Evolutionary conservation across 2,888 invertebrate species (phyloP).

Genomic region (Phytoseiulus persimilis): DNA sequence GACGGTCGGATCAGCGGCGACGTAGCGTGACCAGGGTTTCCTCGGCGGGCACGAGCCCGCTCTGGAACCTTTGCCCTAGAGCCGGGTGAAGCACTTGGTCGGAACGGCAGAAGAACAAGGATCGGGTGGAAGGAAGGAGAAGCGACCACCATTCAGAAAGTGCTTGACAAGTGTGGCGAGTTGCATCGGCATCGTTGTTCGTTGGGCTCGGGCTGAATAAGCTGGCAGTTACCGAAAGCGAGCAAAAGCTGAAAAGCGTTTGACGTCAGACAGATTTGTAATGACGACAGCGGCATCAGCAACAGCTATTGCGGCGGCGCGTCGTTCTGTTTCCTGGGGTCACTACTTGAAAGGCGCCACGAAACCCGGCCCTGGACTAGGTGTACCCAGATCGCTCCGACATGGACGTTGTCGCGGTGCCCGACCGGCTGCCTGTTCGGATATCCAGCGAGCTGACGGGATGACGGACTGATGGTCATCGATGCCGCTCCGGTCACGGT

Average conservation of each 20-base stretch:
- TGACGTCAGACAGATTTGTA: conserved; percentile 5
- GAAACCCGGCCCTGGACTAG: neutral
- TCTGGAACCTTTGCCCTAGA: neutral
- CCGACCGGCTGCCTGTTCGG: neutral
- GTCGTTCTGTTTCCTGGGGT: neutral
- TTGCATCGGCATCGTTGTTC: neutral
- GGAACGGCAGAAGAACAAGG: neutral
- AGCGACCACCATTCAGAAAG: neutral
- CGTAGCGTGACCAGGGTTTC: neutral
- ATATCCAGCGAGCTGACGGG: neutral
- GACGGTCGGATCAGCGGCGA: neutral
- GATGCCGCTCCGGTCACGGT: conserved; percentile 5
- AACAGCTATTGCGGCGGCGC: neutral
- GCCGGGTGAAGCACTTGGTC: neutral
- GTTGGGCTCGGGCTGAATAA: neutral
- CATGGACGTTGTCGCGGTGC: neutral
- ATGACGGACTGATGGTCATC: conserved; percentile 5
- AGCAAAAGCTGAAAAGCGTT: neutral
- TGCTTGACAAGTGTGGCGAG: neutral
- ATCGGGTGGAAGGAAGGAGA: neutral
- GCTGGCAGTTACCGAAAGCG: neutral
- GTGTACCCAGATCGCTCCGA: neutral
- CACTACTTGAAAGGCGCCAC: neutral
- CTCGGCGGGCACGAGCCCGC: neutral
- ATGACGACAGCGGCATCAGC: neutral